Evolutionary conservation across 2,113 vertebrate genomes (phyloP).

Genomic region (Cinclus mexicanus): DNA sequence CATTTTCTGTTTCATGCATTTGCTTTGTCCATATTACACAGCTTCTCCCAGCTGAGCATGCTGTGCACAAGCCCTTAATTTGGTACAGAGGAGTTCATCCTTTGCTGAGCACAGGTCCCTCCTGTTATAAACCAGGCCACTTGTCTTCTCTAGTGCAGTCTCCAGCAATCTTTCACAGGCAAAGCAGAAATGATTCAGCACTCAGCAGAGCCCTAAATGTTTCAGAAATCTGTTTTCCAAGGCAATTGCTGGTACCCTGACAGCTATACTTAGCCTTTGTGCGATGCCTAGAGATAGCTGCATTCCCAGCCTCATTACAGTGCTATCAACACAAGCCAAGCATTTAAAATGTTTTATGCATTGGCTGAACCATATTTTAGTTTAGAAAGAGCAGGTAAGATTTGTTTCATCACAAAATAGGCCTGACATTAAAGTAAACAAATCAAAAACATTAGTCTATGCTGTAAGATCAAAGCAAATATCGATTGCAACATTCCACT

Average conservation of each 20-base stretch:
- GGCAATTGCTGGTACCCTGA: neutral
- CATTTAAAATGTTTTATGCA: slow-evolving; percentile 42
- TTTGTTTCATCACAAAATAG: slow-evolving; percentile 55
- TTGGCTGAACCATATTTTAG: slow-evolving; percentile 3
- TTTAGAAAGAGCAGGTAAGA: slow-evolving; percentile 34
- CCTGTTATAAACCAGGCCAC: neutral
- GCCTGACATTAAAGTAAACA: slow-evolving; percentile 44
- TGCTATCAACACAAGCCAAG: slow-evolving; percentile 22
- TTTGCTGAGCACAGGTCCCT: neutral
- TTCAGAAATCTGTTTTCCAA: slow-evolving; percentile 35
- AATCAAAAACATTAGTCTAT: slow-evolving; percentile 10
- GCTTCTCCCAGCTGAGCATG: neutral
- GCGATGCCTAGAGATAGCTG: slow-evolving; percentile 17
- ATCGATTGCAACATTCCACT: neutral
- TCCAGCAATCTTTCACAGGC: neutral
- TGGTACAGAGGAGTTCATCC: neutral
- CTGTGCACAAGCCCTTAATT: neutral
- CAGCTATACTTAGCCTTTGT: neutral
- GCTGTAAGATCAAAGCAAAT: slow-evolving; percentile 13
- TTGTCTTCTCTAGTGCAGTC: neutral
- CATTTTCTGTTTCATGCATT: neutral
- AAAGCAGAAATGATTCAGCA: slow-evolving; percentile 11
- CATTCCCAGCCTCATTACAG: slow-evolving; percentile 37
- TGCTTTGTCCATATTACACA: neutral
- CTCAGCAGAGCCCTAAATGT: neutral